phyloP scores from a whole-genome alignment of 2,113 vertebrate genomes.

The Pseudolaguvia tuberculata region DNA sequence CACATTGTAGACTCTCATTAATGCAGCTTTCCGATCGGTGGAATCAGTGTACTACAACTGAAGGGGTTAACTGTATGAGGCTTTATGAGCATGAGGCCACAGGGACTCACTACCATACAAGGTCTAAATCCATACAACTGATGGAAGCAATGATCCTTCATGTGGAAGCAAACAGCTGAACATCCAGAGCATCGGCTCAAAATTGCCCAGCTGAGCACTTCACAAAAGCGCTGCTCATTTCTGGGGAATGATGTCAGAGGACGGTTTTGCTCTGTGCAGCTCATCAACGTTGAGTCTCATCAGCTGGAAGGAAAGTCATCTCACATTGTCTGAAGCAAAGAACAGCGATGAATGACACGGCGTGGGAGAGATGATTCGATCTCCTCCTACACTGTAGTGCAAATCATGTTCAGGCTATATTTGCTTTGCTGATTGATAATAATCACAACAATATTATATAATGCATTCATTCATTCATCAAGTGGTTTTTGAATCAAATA shows the following conservation, averaged over 20 bases:
- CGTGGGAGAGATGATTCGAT: conserved; percentile 39
- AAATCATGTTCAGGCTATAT: conserved; percentile 34
- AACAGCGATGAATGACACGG: conserved; percentile 28
- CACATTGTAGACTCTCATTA: background rate
- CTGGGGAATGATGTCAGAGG: conserved; percentile 14
- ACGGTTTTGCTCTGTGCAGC: background rate
- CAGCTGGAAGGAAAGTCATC: conserved; percentile 19
- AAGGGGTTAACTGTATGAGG: background rate
- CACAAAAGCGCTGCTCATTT: conserved; percentile 1
- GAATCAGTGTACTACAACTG: background rate
- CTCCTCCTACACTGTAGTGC: conserved; percentile 36
- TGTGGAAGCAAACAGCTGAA: background rate
- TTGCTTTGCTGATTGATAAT: conserved; percentile 23
- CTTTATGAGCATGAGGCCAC: background rate
- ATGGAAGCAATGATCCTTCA: conserved; percentile 8
- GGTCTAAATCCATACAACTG: background rate
- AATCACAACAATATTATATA: conserved; percentile 29
- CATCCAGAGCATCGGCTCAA: background rate
- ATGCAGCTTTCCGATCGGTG: background rate
- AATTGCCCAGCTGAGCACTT: background rate
- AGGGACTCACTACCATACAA: background rate
- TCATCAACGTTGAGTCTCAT: conserved; percentile 4
- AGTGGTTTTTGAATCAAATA: background rate
- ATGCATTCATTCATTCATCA: background rate
- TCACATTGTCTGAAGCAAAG: conserved; percentile 17